These are phyloP conservation scores for Falco berigora DNA, from an alignment of 2,797 vertebrate genomes.

Conservation along the genomic window DNA sequence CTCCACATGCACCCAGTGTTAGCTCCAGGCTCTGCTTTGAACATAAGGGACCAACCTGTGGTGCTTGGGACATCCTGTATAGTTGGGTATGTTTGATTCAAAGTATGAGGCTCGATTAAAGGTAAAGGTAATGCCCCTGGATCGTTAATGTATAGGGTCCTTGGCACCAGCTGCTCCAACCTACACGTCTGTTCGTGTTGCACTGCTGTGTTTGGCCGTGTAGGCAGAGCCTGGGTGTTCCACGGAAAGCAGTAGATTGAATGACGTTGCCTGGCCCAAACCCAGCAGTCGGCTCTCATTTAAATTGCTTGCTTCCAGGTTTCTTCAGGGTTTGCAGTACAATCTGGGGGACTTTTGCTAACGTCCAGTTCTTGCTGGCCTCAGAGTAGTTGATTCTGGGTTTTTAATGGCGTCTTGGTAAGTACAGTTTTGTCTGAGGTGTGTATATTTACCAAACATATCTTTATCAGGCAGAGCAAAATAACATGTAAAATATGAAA, in stretches of 20 bases:
- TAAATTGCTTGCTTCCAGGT: not conserved
- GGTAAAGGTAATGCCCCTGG: not conserved
- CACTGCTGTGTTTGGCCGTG: not conserved
- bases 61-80: not conserved
- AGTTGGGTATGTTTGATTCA: not conserved
- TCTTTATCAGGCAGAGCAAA: not conserved
- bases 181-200: not conserved
- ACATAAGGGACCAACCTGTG: not conserved
- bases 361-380: not conserved
- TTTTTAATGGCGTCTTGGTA: not conserved
- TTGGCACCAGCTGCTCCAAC: not conserved
- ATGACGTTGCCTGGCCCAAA: not conserved
- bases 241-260: not conserved
- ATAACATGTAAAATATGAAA: not conserved
- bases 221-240: not conserved
- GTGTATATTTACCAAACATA: not conserved
- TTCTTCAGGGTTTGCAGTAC: not conserved
- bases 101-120: not conserved
- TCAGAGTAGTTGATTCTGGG: not conserved
- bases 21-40: not conserved
- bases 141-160: not conserved
- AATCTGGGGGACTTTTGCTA: not conserved
- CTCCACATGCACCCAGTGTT: fast-evolving
- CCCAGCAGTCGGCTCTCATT: not conserved
- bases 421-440: not conserved